These are phyloP conservation scores for Pterobdella sp. DNA, from an alignment of 2,888 invertebrate species.

Conservation along the genomic window DNA sequence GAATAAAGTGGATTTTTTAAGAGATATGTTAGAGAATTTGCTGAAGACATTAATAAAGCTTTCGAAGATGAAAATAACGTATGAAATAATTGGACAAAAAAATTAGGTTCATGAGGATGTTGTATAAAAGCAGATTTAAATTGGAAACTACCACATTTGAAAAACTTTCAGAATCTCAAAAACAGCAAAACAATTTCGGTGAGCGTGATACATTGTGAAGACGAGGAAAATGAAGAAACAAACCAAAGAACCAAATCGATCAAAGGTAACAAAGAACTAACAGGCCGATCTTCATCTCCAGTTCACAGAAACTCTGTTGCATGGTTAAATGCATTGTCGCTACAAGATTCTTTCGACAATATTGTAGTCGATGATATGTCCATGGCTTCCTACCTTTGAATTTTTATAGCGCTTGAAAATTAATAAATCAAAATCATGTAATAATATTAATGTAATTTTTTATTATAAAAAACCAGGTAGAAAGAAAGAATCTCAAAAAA, in stretches of 20 bases:
- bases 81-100: no score
- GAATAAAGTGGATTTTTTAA: neutral
- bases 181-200: slow-evolving; percentile 19
- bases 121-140: no score
- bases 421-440: no score
- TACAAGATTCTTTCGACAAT: neutral
- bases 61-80: no score
- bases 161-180: slow-evolving; percentile 11
- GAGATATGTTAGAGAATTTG: neutral
- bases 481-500: no score
- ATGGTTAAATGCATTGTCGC: neutral
- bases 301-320: slow-evolving; percentile 7
- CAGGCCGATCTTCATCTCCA: neutral
- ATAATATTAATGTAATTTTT: no score
- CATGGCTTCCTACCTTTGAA: slow-evolving; percentile 11
- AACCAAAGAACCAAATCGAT: neutral
- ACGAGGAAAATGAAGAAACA: slow-evolving; percentile 12
- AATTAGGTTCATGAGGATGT: no score
- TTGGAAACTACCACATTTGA: no score
- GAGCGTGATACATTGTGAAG: slow-evolving; percentile 22
- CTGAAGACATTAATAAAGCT: neutral
- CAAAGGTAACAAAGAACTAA: neutral
- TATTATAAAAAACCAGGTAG: no score
- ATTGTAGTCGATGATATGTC: neutral
- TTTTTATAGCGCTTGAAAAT: neutral